Evolutionary conservation across 1,140 invertebrate genomes (phyloP), one percentile per base, ranked within the genome.

Genomic region (Cherax destructor): DNA sequence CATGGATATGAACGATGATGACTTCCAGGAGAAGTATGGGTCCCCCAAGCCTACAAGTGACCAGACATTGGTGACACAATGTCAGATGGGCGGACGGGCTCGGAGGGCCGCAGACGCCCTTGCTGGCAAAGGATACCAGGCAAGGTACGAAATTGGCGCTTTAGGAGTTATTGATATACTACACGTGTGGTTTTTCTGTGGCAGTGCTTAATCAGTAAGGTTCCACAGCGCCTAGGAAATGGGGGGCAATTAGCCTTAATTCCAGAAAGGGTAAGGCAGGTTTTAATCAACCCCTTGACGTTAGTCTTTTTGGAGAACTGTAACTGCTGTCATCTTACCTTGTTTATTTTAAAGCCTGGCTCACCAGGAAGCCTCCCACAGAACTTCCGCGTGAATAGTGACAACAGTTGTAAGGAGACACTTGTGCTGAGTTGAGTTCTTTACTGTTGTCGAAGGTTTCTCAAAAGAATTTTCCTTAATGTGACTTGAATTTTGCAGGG

Each of bases 21-120:
- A 6, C 47, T 86, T 86, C 84, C n/a, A 83, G 52, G 50, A 18
- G 21, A 83, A 89, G 50, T 89, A 89, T 49, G 87, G 87, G 13
- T 89, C 83, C 41, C 18, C 49, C 7, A 89, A 89, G 81, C 87
- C 87, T 6, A 52, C 87, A 3, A 47, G 47, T 10, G 77, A 61
- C n/a, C 49, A 74, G 47, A 11, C 84, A 4, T 2, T 86, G 5
- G 84, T 86, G 18, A 76, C 84, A 7, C 72, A 76, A 47, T 86
- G 84, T 72, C 13, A 49, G 65, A 76, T 52, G 47, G 84, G 84
- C 3, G 84, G 69, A 16, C 84, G 84, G 5, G 84, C 84, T 0
- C n/a, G 72, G 69, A 52, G 84, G 69, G 84, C 84, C 11, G 84
- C 69, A 9, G 69, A 86, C 24, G 24, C 74, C 1, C 74, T 86